Evolutionary conservation across 2,113 vertebrate genomes (phyloP), one percentile per base, ranked within the genome.

Genomic region (Datnioides undecimradiatus): DNA sequence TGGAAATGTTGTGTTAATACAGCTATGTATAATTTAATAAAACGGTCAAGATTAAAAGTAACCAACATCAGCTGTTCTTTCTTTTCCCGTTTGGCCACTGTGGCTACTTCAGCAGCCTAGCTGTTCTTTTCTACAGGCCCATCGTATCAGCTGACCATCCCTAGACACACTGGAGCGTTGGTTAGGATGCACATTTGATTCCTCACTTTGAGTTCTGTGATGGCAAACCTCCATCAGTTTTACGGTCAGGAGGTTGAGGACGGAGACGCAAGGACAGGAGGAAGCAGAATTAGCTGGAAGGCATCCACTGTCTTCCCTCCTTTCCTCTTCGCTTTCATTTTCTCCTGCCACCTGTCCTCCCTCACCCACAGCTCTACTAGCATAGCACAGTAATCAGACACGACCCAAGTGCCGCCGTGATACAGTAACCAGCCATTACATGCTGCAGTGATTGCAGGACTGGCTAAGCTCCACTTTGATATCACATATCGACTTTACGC

Each of bases 171-270:
- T 31, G 23, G 25, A 40, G 29, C 12, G 40, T 73, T 67, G 21
- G 19, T 55, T 5, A 67, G 70, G 74, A 87, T 71, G 60, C 64
- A 87, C 21, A 63, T 84, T 76, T 77, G 31, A 33, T 81, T 79
- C 59, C 46, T 49, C 1, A 1, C 29, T 23, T 21, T 16, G 25
- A 17, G 13, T 31, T 71, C 46, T 27, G 69, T 51, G 41, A 70
- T 34, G 25, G 29, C 68, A 31, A 48, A 57, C 57, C 49, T 62
- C 19, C 4, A 77, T 73, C n/a, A 34, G 1, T 58, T 69, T 69
- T 68, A 23, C 1, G 34, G 62, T 68, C 71, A 54, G 25, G 19
- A 63, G 55, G 48, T 65, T 21, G 10, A 71, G 55, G 68, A 66
- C 2, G 21, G 21, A 68, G 49, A 38, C 29, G 36, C 52, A 62